Evolutionary conservation across 2,797 vertebrate species (phyloP).

Genomic region (Salmo trutta): DNA sequence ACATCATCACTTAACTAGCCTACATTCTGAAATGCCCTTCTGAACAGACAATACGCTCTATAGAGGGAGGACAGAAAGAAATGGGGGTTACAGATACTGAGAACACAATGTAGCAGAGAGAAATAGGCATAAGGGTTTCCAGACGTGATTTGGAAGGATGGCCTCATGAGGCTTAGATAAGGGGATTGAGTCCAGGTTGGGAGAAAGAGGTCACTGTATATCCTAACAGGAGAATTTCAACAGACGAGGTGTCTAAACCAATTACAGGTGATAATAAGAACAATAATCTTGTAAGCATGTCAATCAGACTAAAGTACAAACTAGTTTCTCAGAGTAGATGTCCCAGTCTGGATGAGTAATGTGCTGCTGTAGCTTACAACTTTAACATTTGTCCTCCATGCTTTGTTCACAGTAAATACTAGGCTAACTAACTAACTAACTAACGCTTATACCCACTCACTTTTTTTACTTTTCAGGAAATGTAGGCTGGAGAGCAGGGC

Average conservation of each 20-base stretch:
- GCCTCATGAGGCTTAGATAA: neutral
- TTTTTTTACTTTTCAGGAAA: neutral
- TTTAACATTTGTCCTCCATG: neutral
- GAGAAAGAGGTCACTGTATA: neutral
- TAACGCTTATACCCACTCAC: neutral
- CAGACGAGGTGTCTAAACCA: constrained; percentile 54
- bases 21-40: neutral
- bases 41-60: neutral
- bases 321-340: constrained; percentile 28
- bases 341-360: neutral
- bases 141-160: too few relatives aligned
- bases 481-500: neutral
- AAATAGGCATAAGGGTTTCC: neutral
- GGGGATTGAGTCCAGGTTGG: neutral
- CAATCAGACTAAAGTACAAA: constrained; percentile 37
- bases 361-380: neutral
- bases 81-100: neutral
- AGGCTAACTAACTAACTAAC: too few relatives aligned
- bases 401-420: neutral
- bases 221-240: constrained; percentile 19
- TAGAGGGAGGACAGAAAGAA: neutral
- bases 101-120: constrained; percentile 1
- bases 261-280: constrained; percentile 66
- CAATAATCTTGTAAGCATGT: constrained; percentile 56
- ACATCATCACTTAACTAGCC: neutral